A percentile compares a stretch with the other conserved stretches of the same genome.
Evolutionary conservation across 2,113 vertebrate species (phyloP).

Genomic region (Dermatemys mawii): DNA sequence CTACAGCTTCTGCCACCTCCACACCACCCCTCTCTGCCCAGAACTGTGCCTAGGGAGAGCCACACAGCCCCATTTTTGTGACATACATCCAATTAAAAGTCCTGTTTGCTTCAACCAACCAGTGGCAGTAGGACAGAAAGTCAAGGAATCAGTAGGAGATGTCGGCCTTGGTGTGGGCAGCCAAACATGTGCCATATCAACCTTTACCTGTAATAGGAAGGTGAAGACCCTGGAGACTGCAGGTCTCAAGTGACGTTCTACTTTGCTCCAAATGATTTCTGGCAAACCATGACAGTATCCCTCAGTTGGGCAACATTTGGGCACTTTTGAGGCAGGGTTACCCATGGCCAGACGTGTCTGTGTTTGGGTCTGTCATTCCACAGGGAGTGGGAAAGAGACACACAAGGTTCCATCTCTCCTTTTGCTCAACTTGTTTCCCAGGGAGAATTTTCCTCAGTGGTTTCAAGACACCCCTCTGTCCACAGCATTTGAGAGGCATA

Average conservation of each 20-base stretch:
- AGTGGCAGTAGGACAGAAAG: not conserved
- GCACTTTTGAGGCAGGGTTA: not conserved
- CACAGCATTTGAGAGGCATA: fast-evolving
- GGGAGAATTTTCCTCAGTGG: not conserved
- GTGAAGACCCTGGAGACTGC: not conserved
- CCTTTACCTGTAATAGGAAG: not conserved
- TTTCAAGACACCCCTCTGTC: not conserved
- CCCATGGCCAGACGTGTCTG: not conserved
- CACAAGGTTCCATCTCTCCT: not conserved
- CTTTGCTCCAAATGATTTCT: not conserved
- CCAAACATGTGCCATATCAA: not conserved
- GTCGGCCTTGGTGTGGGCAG: not conserved
- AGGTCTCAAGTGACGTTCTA: not conserved
- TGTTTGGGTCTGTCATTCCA: not conserved
- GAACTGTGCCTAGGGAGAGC: not conserved
- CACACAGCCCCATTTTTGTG: not conserved
- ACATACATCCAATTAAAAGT: not conserved
- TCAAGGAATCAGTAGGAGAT: not conserved
- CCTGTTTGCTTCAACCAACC: not conserved
- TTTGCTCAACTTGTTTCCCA: not conserved
- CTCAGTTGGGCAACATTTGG: not conserved
- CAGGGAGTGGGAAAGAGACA: not conserved
- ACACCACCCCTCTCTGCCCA: not conserved
- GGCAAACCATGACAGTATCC: not conserved
- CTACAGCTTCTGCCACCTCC: not conserved